phyloP scores from a whole-genome alignment of 2,888 invertebrate species.

The Drosophila affinis region DNA sequence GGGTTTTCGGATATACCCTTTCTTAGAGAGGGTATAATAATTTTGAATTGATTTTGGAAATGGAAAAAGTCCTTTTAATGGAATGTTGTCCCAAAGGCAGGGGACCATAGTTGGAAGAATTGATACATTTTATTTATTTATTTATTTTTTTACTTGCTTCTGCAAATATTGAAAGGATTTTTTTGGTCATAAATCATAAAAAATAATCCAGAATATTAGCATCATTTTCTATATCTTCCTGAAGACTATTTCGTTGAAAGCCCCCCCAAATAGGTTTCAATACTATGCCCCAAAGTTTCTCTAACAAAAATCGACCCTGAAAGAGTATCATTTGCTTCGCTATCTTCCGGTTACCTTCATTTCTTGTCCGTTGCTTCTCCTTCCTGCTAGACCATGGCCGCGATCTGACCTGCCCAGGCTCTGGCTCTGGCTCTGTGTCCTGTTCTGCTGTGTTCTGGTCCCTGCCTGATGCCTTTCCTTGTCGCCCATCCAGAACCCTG shows the following conservation, averaged over 20 bases:
- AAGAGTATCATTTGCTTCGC: not conserved
- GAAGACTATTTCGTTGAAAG: too few relatives aligned
- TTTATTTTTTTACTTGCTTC: too few relatives aligned
- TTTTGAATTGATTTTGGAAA: not conserved
- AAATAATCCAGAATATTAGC: too few relatives aligned
- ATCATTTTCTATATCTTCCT: too few relatives aligned
- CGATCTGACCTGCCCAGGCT: conserved; percentile 42
- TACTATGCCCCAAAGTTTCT: too few relatives aligned
- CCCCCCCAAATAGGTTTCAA: too few relatives aligned
- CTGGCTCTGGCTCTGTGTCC: not conserved
- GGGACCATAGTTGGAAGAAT: too few relatives aligned
- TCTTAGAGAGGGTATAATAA: not conserved
- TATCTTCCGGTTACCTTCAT: not conserved
- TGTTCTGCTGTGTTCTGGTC: conserved; percentile 18
- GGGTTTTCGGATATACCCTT: conserved; percentile 33
- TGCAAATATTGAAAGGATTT: too few relatives aligned
- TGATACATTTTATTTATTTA: too few relatives aligned
- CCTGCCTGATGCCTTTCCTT: conserved; percentile 13
- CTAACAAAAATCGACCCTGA: not conserved
- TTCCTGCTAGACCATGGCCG: conserved; percentile 29
- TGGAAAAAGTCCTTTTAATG: not conserved
- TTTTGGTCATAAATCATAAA: too few relatives aligned
- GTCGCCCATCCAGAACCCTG: not conserved
- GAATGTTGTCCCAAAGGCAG: too few relatives aligned
- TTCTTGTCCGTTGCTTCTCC: conserved; percentile 5